Evolutionary conservation across 2,797 vertebrate genomes (phyloP), one percentile per base, ranked within the genome.

Genomic region (Potorous gilbertii): DNA sequence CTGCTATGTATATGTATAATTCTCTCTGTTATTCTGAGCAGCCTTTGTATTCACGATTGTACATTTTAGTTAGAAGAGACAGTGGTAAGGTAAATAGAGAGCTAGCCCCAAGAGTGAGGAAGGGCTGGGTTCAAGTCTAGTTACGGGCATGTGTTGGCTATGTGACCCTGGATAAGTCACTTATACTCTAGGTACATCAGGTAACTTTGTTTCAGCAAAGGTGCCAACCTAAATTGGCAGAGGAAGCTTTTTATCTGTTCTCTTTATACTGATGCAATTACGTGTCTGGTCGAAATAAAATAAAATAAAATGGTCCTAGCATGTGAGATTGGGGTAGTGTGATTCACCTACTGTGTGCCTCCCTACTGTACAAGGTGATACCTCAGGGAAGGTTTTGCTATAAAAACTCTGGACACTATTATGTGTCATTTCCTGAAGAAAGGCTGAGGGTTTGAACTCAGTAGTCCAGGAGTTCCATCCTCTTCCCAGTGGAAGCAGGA

Each of bases 401-500:
- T 66, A 92, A 90, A 21, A 90, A 95, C 28, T 92, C 57, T 96
- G 95, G 34, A 29, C 21, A n/a, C 95, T 95, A 92, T 62, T 4
- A 28, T 92, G 8, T 95, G 9, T 62, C 81, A 90, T 40, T 96
- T 50, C n/a, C 10, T 91, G 66, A 93, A 92, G 28, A 62, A 55
- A 50, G n/a, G 66, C 11, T 21, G 66, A 74, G n/a, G 66, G 18
- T 74, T 74, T 74, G n/a, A 40, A 74, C 6, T n/a, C n/a, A 18
- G 29, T 6, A 66, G 34, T 59, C 62, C 2, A 40, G 74, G 40
- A 91, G 2, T n/a, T 74, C n/a, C 66, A 40, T 40, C n/a, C 16
- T 40, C n/a, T 40, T 46, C 16, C 66, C 18, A 21, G 66, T 9
- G 91, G 59, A 12, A 2, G 5, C 1, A 56, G 62, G 16, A 28